Conservation (phyloP, 2,888 invertebrate genomes). For the Yponomeuta plumbellus region DNA sequence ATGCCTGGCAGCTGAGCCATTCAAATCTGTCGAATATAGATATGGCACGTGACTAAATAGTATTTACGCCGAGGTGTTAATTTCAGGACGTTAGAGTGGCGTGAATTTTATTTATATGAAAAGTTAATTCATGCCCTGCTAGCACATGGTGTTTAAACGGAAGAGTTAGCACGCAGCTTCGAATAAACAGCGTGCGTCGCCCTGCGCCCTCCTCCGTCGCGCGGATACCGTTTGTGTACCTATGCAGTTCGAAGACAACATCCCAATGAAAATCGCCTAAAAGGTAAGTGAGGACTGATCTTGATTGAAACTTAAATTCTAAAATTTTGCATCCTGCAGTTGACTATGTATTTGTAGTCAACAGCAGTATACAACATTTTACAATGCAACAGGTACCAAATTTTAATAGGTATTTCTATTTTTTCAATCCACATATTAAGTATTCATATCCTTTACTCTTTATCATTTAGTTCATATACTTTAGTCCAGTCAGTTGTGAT, state of each 20-base stretch:
- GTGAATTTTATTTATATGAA: conserved; percentile 78
- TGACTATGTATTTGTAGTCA: too few relatives aligned
- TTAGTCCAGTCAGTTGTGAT: too few relatives aligned
- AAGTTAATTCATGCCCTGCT: conserved; percentile 73
- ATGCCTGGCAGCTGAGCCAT: conserved; percentile 23
- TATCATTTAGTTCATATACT: too few relatives aligned
- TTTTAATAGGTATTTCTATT: too few relatives aligned
- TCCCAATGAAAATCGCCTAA: too few relatives aligned
- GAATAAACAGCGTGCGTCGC: conserved; percentile 53
- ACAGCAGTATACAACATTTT: too few relatives aligned
- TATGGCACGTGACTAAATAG: conserved; percentile 58
- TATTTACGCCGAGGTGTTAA: conserved; percentile 75
- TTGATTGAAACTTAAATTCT: too few relatives aligned
- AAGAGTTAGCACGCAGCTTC: conserved; percentile 69
- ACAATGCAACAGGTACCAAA: too few relatives aligned
- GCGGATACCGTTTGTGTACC: conserved; percentile 28
- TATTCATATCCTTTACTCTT: too few relatives aligned
- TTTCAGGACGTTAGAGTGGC: conserved; percentile 75
- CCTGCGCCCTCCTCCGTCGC: not conserved
- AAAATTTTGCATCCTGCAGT: too few relatives aligned
- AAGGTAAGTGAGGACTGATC: too few relatives aligned
- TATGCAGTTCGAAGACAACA: conserved; percentile 8
- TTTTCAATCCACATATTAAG: too few relatives aligned
- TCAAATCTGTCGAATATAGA: conserved; percentile 31
- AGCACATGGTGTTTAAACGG: conserved; percentile 73